phyloP scores from a whole-genome alignment of 2,797 vertebrate species.

The Aphelocoma californica region DNA sequence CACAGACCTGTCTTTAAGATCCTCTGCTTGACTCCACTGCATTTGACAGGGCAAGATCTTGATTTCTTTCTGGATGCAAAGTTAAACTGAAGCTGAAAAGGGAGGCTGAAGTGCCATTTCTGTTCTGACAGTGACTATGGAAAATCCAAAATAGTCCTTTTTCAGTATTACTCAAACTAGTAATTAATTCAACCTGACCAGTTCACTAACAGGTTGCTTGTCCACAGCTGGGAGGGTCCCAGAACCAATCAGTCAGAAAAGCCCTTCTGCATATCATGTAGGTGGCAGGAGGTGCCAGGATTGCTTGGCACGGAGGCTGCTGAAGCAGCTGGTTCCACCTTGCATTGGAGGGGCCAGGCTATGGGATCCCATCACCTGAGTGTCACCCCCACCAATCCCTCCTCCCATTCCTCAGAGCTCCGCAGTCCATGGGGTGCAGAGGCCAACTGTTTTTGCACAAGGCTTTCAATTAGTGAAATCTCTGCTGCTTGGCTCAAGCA shows the following conservation, averaged over 20 bases:
- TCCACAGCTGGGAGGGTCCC: not conserved
- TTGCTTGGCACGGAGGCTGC: not conserved
- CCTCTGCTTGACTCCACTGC: not conserved
- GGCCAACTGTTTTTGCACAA: not conserved
- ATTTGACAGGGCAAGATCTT: not conserved
- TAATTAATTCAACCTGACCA: not conserved
- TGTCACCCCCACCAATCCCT: not conserved
- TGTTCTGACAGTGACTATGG: not conserved
- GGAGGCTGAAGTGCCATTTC: not conserved
- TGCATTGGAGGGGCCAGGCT: not conserved
- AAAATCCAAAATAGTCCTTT: not conserved
- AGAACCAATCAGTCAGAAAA: not conserved
- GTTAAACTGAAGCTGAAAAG: not conserved
- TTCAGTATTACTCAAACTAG: not conserved
- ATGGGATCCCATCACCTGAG: accelerated
- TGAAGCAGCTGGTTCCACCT: not conserved
- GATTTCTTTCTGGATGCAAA: not conserved
- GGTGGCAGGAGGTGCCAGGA: not conserved
- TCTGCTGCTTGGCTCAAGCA: not conserved
- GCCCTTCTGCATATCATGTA: accelerated
- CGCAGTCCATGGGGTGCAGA: not conserved
- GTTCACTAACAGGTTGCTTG: not conserved
- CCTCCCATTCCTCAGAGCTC: not conserved
- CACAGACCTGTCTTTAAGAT: not conserved
- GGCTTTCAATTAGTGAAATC: not conserved